Base-by-base conservation (phyloP, 2,888 invertebrate genomes). In the Dryococelus australis region DNA sequence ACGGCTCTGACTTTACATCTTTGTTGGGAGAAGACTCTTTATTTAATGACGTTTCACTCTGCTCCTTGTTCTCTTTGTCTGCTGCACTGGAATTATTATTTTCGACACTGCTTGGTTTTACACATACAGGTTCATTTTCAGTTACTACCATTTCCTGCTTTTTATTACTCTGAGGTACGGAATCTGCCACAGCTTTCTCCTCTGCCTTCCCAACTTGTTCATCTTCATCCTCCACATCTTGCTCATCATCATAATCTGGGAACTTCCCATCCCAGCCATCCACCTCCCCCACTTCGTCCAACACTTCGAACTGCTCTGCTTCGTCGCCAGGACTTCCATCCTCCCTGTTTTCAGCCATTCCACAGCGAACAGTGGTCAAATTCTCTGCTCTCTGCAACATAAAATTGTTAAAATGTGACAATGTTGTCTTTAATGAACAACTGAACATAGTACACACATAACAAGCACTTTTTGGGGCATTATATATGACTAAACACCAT, bases 231-330 rank as follows among this genome's bases (percentile, higher is more conserved):
- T 24, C 51, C 20, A 51, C 4, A 51, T 24, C 8, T 65, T 20
- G 20, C 1, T 10, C 24, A 65, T 24, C 20, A 65, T 24, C 13
- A 1, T n/a, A n/a, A n/a, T 20, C 65, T 20, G 16, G n/a, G 13
- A 35, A 35, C 35, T 35, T 4, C 1, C 35, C 35, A 35, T 35
- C 35, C 35, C 35, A 35, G 35, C 35, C 65, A 8, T 65, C 65
- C 65, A 65, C 65, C 65, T 65, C 65, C n/a, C 65, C 65, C 65
- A 65, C 65, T 24, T 65, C 65, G n/a, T 65, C 65, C n/a, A 65
- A n/a, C 65, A 65, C 65, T n/a, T 65, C 65, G n/a, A 10, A 65
- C 65, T 65, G 65, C 65, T 65, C 65, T 65, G 65, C n/a, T 8
- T 65, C 65, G 8, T 24, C 35, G 35, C 35, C 35, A 35, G 35